Evolutionary conservation across 1,140 invertebrate genomes (phyloP).

Genomic region (Acromyrmex charruanus): DNA sequence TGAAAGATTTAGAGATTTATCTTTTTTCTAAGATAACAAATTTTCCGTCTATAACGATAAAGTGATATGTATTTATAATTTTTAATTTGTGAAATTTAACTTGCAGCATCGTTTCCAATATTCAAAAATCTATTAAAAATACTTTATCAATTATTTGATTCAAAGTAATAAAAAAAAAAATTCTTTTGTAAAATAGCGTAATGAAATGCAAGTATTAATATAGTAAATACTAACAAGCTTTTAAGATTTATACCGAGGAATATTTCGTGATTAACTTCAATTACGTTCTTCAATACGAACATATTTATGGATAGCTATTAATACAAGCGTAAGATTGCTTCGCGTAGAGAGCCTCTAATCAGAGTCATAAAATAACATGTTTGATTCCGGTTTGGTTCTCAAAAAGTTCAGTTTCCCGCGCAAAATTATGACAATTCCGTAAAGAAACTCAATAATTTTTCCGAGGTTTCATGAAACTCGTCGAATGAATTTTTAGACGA

Average conservation of each 20-base stretch:
- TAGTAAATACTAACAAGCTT: neutral
- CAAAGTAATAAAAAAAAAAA: too few relatives aligned
- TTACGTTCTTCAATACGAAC: neutral
- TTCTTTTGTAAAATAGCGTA: too few relatives aligned
- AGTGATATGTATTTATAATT: too few relatives aligned
- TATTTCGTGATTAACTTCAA: slow-evolving; percentile 6
- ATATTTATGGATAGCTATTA: neutral
- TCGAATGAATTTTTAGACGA: neutral
- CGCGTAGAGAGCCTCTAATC: neutral
- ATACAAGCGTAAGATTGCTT: neutral
- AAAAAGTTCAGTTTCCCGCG: neutral
- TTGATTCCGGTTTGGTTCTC: neutral
- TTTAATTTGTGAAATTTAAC: too few relatives aligned
- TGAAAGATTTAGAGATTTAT: too few relatives aligned
- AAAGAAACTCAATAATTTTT: neutral
- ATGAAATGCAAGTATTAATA: neutral
- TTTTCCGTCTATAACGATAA: too few relatives aligned
- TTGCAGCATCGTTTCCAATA: too few relatives aligned
- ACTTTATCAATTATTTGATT: too few relatives aligned
- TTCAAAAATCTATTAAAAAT: too few relatives aligned
- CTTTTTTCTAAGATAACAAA: too few relatives aligned
- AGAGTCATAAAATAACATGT: neutral
- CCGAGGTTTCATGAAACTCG: neutral
- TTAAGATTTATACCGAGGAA: neutral
- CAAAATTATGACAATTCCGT: slow-evolving; percentile 18